Conservation (phyloP, 2,797 vertebrate species). For the Petrocephalus schoutedeni region DNA sequence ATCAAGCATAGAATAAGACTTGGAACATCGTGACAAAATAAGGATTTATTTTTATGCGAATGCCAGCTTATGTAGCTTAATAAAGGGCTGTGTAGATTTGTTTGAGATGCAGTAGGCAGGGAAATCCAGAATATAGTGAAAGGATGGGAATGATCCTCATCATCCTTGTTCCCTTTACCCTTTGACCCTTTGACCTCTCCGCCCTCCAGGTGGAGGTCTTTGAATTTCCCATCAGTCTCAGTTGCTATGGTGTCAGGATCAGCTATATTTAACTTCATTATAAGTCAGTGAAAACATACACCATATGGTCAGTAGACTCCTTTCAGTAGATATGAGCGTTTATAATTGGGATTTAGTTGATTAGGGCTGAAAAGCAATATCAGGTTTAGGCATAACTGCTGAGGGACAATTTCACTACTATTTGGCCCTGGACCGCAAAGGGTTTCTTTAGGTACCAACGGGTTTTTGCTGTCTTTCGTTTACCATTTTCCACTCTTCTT, state of each 20-base stretch:
- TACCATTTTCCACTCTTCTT: not conserved
- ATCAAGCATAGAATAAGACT: not conserved
- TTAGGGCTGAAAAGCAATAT: slow-evolving; percentile 34
- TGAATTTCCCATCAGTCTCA: slow-evolving; percentile 54
- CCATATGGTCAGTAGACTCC: slow-evolving; percentile 52
- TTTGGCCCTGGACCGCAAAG: not conserved
- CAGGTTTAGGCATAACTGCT: not conserved
- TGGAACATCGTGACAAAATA: not conserved
- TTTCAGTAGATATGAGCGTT: slow-evolving; percentile 47
- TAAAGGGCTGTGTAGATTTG: not conserved
- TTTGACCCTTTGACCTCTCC: slow-evolving; percentile 22
- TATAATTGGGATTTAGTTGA: slow-evolving; percentile 45
- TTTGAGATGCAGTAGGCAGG: not conserved
- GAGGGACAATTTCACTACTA: not conserved
- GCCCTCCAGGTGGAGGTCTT: slow-evolving; percentile 22
- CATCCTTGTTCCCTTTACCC: not conserved
- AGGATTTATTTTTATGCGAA: not conserved
- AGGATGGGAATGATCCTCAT: not conserved
- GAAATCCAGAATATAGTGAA: not conserved
- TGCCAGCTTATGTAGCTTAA: too few species aligned
- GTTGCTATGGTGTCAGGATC: slow-evolving; percentile 62
- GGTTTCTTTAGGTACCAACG: not conserved
- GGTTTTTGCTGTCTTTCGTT: not conserved
- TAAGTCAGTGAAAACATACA: slow-evolving; percentile 53
- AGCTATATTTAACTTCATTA: slow-evolving; percentile 46